These are phyloP conservation scores for Siniperca undulata DNA, from an alignment of 2,797 vertebrate species.

Conservation along the genomic window DNA sequence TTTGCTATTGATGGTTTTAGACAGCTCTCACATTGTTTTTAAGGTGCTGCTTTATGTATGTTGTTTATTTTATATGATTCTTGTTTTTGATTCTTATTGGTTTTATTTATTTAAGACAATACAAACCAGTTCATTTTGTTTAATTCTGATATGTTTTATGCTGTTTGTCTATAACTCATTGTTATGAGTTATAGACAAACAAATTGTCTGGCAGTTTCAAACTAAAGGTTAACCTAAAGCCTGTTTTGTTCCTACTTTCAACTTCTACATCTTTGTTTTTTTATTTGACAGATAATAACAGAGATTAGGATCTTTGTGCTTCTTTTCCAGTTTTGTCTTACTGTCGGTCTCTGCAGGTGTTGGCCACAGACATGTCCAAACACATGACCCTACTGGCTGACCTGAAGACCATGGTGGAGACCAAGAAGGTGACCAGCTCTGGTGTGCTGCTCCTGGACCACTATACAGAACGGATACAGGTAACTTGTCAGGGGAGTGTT, in stretches of 20 bases:
- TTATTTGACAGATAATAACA: not conserved
- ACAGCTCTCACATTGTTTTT: not conserved
- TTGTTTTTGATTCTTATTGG: not conserved
- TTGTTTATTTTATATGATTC: not conserved
- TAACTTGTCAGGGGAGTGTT: constrained; percentile 55
- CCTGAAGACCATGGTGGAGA: constrained; percentile 99
- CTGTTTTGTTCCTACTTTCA: not conserved
- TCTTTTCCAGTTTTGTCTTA: constrained; percentile 9
- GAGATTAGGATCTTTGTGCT: not conserved
- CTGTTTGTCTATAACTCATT: not conserved
- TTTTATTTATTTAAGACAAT: not conserved
- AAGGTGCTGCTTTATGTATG: not conserved
- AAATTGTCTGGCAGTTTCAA: not conserved
- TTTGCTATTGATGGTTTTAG: not conserved
- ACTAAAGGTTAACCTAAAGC: too few relatives aligned
- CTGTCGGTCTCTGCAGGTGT: constrained; percentile 84
- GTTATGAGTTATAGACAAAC: too few relatives aligned
- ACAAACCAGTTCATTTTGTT: not conserved
- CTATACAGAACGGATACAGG: constrained; percentile 97
- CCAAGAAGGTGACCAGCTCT: constrained; percentile 98
- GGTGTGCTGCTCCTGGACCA: constrained; percentile 97
- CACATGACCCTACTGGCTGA: constrained; percentile 98
- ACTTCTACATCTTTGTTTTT: not conserved
- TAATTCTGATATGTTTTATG: not conserved
- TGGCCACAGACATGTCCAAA: constrained; percentile 99